A percentile compares a stretch with the other conserved stretches of the same genome.
Evolutionary conservation across 2,888 invertebrate species (phyloP).

Genomic region (Trichogramma dendrolimi): DNA sequence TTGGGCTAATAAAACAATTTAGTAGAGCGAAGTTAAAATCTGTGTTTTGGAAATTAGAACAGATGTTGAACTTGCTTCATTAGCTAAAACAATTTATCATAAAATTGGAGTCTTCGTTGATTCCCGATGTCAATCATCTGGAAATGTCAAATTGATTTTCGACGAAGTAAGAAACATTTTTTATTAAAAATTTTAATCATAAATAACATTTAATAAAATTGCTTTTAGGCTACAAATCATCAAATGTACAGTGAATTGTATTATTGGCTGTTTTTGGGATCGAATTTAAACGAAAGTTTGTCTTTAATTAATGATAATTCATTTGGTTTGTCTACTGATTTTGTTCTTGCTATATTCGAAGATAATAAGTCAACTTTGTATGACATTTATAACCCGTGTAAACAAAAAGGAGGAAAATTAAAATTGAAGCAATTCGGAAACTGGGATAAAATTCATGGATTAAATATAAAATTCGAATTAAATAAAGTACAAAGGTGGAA

Average conservation of each 20-base stretch:
- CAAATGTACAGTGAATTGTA: conserved; percentile 29
- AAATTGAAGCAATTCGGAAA: conserved; percentile 31
- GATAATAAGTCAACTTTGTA: conserved; percentile 29
- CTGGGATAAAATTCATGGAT: conserved; percentile 28
- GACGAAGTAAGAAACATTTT: conserved; percentile 10
- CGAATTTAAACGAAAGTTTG: conserved; percentile 29
- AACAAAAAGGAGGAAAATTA: conserved; percentile 33
- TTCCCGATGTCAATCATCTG: conserved; percentile 13
- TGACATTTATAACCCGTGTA: conserved; percentile 37
- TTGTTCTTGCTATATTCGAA: conserved; percentile 31
- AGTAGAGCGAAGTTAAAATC: conserved; percentile 6
- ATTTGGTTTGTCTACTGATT: conserved; percentile 35
- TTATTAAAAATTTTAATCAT: neutral
- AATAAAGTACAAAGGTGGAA: conserved; percentile 27
- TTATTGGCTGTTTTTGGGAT: conserved; percentile 35
- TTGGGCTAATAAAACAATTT: conserved; percentile 12
- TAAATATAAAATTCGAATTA: conserved; percentile 15
- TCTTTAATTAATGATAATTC: conserved; percentile 32
- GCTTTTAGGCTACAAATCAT: conserved; percentile 16
- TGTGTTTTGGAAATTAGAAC: conserved; percentile 11
- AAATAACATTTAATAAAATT: neutral
- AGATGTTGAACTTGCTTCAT: neutral
- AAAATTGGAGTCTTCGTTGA: conserved; percentile 22
- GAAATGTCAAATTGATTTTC: conserved; percentile 9
- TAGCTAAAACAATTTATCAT: conserved; percentile 1